Base-by-base conservation (phyloP, 2,113 vertebrate genomes). In the Triplophysa siluroides region DNA sequence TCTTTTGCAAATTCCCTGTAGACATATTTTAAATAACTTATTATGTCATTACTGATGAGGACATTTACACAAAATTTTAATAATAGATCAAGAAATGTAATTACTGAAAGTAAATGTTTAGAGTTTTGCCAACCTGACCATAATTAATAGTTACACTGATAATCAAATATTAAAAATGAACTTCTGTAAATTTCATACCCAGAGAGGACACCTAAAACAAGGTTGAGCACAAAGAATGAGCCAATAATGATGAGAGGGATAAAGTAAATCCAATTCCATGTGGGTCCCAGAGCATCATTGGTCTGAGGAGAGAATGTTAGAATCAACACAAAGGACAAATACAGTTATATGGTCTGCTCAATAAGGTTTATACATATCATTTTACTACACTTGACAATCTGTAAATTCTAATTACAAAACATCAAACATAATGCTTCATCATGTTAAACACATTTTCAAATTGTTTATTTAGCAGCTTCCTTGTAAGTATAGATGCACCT, bases 251-350 rank as follows among this genome's bases (percentile, higher is more conserved):
- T 99, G 78, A 99, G 96, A 76, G 95, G 97, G 84, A 99, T 96
- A 19, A 99, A 99, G 88, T 99, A 99, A 71, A 99, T 95, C 98
- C 98, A 99, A 81, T 98, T 98, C 96, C 96, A 99, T 8, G 94
- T 94, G 11, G 92, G 87, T 38, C 98, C 98, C 73, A 99, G 93
- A 52, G 98, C 98, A 82, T 99, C 98, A 0, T 99, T 98, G 23
- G 98, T 96, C 98, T 99, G 89, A 87, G 56, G 61, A 83, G 78
- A 29, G 85, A 82, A 21, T 9, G 14, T 8, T 21, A 58, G n/a
- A 58, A 58, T 58, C 19, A 58, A 21, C n/a, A 58, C 54, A 58
- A 29, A 70, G 7, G 43, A 81, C 50, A 62, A 83, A 58, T 69
- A 72, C 18, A 9, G 50, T 52, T 18, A 16, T 1, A 16, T 50